Percentiles rank a stretch among this genome's conserved stretches.
Evolutionary conservation across 2,888 invertebrate genomes (phyloP).

Genomic region (Homarus gammarus): DNA sequence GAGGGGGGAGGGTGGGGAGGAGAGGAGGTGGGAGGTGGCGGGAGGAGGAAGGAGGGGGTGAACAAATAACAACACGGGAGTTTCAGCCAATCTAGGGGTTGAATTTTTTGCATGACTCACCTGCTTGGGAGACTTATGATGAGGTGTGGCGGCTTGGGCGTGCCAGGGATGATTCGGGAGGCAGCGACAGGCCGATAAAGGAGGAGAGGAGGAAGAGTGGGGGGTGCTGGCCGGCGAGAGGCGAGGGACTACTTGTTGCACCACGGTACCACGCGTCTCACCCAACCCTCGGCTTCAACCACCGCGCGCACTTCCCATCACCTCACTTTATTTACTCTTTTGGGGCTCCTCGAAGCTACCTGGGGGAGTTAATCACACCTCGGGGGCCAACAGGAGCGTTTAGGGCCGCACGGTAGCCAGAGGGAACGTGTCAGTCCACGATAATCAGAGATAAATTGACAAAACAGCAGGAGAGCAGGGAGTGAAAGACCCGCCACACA

Average conservation of each 20-base stretch:
- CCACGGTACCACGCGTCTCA: constrained; percentile 43
- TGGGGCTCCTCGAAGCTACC: background rate
- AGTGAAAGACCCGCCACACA: constrained; percentile 51
- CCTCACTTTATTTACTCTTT: constrained; percentile 19
- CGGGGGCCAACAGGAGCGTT: constrained; percentile 16
- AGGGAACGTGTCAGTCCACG: constrained; percentile 6
- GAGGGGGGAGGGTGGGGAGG: background rate
- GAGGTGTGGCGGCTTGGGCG: constrained; percentile 34
- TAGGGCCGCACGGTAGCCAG: constrained; percentile 21
- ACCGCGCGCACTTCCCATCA: constrained; percentile 46
- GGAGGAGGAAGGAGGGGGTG: background rate
- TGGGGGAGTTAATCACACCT: background rate
- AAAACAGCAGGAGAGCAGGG: constrained; percentile 48
- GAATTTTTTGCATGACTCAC: constrained; percentile 21
- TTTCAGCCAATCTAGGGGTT: background rate
- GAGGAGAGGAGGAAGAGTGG: constrained; percentile 23
- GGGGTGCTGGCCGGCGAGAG: constrained; percentile 27
- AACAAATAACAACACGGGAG: constrained; percentile 11
- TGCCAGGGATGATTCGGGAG: constrained; percentile 17
- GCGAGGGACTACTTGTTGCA: constrained; percentile 64
- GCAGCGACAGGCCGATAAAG: constrained; percentile 24
- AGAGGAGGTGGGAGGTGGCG: too few relatives aligned
- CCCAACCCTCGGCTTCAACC: constrained; percentile 26
- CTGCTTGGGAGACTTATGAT: constrained; percentile 53
- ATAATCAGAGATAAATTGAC: constrained; percentile 5